Percentiles rank a stretch among this genome's conserved stretches.
These are phyloP conservation scores for Stichodactyla mertensii DNA, from an alignment of 64 coral and sea anemone species.

Conservation along the genomic window DNA sequence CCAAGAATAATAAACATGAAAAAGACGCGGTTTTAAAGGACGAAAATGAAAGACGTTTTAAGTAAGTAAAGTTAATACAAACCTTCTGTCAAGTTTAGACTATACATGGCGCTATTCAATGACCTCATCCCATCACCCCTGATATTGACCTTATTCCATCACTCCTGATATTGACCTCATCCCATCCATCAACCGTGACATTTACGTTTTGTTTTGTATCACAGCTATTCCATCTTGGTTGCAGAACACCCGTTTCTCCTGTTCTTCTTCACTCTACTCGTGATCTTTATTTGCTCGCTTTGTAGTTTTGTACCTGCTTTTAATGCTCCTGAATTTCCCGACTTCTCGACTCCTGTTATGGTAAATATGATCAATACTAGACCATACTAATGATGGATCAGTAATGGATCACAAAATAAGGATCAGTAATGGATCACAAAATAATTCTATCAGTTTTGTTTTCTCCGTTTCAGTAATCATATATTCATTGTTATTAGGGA, in stretches of 20 bases:
- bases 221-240: constrained; percentile 69
- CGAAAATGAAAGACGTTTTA: not conserved
- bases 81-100: not conserved
- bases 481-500: constrained; percentile 45
- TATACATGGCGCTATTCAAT: not conserved
- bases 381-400: not conserved
- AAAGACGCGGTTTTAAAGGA: not conserved
- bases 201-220: not conserved
- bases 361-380: constrained; percentile 24
- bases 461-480: too few species aligned
- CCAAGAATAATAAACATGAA: not conserved
- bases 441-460: too few species aligned
- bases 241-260: constrained; percentile 77
- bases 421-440: too few species aligned
- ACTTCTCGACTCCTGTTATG: constrained; percentile 85
- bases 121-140: not conserved
- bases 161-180: not conserved
- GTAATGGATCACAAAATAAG: too few species aligned
- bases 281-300: constrained; percentile 66
- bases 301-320: constrained; percentile 78
- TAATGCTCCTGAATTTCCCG: constrained; percentile 72
- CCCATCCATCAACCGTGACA: not conserved
- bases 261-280: constrained; percentile 43
- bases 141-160: not conserved
- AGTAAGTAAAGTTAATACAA: not conserved